A percentile compares a stretch with the other conserved stretches of the same genome.
phyloP scores from a whole-genome alignment of 1,140 invertebrate genomes.

The Leptopilina clavipes region DNA sequence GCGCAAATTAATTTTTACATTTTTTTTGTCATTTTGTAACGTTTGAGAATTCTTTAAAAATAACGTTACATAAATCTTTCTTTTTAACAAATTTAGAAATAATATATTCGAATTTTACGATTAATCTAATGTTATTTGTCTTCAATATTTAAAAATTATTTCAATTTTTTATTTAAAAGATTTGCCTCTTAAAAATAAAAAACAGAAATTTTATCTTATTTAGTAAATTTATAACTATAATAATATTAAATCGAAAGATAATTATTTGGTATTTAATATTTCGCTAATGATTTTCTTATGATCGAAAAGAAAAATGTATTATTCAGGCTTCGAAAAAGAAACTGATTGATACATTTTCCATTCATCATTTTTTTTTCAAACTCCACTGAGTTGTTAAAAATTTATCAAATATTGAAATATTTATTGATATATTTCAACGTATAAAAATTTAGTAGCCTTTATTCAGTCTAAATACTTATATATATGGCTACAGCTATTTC shows the following conservation, averaged over 20 bases:
- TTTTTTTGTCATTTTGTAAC: background rate
- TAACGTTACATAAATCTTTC: background rate
- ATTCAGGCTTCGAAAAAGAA: too few species aligned
- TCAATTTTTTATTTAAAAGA: background rate
- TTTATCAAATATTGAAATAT: background rate
- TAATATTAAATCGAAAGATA: too few species aligned
- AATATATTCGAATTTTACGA: constrained; percentile 9
- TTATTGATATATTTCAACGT: background rate
- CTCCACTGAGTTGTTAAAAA: too few species aligned
- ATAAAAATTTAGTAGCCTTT: constrained; percentile 3
- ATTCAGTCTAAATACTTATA: constrained; percentile 5
- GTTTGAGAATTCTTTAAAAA: background rate
- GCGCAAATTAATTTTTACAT: background rate
- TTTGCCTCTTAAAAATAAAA: too few species aligned
- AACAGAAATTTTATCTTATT: too few species aligned
- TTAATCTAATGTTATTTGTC: constrained; percentile 3
- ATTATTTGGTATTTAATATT: too few species aligned
- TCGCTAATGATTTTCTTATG: too few species aligned
- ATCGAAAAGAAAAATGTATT: too few species aligned
- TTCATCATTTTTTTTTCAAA: too few species aligned
- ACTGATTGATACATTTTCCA: too few species aligned
- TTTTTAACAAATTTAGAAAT: background rate
- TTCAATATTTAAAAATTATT: background rate
- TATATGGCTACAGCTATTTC: background rate
- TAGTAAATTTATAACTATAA: too few species aligned